phyloP scores from a whole-genome alignment of 1,140 invertebrate genomes.

The Drosophila kepulauana region DNA sequence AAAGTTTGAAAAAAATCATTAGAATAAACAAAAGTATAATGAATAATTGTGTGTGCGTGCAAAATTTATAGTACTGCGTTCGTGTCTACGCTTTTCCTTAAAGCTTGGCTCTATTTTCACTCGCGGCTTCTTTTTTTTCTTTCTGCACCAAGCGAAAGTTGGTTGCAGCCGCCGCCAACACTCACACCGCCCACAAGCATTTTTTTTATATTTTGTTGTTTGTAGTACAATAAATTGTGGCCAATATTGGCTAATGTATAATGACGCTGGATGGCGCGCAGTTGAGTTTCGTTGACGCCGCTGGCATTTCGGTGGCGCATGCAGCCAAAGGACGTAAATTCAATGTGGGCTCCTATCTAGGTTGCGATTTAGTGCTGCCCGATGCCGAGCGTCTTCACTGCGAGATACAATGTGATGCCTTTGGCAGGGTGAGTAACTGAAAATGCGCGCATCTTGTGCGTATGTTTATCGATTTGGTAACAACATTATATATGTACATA shows the following conservation, averaged over 20 bases:
- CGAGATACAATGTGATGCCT: constrained; percentile 77
- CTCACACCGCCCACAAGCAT: constrained; percentile 42
- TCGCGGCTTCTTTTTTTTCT: constrained; percentile 32
- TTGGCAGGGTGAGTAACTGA: constrained; percentile 70
- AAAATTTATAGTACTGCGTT: neutral
- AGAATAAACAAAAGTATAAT: constrained; percentile 3
- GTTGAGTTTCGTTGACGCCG: constrained; percentile 61
- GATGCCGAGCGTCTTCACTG: constrained; percentile 68
- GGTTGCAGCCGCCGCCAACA: constrained; percentile 42
- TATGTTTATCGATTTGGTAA: constrained; percentile 24
- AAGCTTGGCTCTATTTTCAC: constrained; percentile 22
- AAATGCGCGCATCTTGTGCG: constrained; percentile 34
- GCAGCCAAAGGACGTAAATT: constrained; percentile 74
- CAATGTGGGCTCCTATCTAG: constrained; percentile 66
- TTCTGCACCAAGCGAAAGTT: constrained; percentile 47
- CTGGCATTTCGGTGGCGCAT: constrained; percentile 42
- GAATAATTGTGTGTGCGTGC: neutral
- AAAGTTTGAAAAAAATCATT: constrained; percentile 1
- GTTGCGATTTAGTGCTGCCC: constrained; percentile 61
- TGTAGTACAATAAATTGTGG: constrained; percentile 21
- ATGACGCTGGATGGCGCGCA: constrained; percentile 76
- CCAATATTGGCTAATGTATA: constrained; percentile 34
- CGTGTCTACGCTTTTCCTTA: neutral
- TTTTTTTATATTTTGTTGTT: constrained; percentile 12
- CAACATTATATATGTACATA: too few relatives aligned